Evolutionary conservation across 2,888 invertebrate species (phyloP).

Genomic region (Beris chalybata): DNA sequence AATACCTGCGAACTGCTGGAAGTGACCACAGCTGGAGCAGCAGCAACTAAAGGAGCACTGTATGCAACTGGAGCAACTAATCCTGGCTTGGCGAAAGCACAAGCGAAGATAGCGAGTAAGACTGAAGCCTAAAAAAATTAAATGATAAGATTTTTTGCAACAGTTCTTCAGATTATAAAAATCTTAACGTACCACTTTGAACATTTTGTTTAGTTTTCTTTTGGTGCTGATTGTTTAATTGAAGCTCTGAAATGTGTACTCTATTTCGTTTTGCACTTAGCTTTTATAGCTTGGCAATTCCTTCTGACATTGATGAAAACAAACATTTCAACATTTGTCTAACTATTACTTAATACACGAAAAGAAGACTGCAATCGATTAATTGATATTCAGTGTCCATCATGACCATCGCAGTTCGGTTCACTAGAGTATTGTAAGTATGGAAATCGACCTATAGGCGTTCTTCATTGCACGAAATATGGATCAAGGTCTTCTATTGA

Average conservation of each 20-base stretch:
- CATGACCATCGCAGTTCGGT: slow-evolving; percentile 1
- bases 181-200: slow-evolving; percentile 20
- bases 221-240: slow-evolving; percentile 8
- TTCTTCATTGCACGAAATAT: slow-evolving; percentile 14
- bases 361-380: slow-evolving; percentile 2
- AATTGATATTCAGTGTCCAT: slow-evolving; percentile 28
- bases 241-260: slow-evolving; percentile 12
- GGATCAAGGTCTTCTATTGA: slow-evolving; percentile 28
- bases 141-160: slow-evolving; percentile 6
- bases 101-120: slow-evolving; percentile 19
- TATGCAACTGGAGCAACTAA: slow-evolving; percentile 36
- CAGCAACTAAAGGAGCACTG: slow-evolving; percentile 33
- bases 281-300: slow-evolving; percentile 11
- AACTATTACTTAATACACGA: not conserved
- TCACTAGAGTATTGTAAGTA: no score
- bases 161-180: slow-evolving; percentile 7
- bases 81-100: slow-evolving; percentile 24
- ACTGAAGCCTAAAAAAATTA: slow-evolving; percentile 3
- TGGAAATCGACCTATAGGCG: no score
- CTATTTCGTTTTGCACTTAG: not conserved
- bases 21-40: slow-evolving; percentile 27
- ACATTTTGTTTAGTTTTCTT: slow-evolving; percentile 22
- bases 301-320: not conserved
- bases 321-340: not conserved
- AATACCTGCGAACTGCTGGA: slow-evolving; percentile 31